Evolutionary conservation across 2,888 invertebrate genomes (phyloP), one percentile per base, ranked within the genome.

Genomic region (Pyrochroa serraticornis): DNA sequence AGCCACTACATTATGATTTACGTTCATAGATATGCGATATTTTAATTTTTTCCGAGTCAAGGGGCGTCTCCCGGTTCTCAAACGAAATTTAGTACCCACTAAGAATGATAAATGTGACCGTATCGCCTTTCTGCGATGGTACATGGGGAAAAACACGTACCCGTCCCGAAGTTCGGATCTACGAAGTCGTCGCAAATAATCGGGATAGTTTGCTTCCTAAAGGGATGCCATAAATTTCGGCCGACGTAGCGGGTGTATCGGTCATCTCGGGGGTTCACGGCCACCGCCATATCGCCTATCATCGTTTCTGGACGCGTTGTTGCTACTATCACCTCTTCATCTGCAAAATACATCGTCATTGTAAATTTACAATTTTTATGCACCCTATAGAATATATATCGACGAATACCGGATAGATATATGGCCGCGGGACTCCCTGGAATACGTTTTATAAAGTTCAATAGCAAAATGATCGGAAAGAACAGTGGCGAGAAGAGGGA

Each of bases 251-350:
- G 59, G 8, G 58, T 43, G 76, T 97, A 99, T 69, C 98, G 86
- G 2, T 80, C 77, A 73, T 99, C 97, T 1, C 91, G 83, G 0
- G 99, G 98, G 81, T 99, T 92, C 0, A 99, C 97, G n/a, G 98
- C 98, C 1, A 99, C 90, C 0, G 96, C 99, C 0, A 95, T 92
- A 78, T 99, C 99, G 1, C 98, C 93, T 7, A 99, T 81, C 94
- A 99, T 97, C 0, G 99, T 99, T 82, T 99, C 99, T 22, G 97
- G 89, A 71, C 99, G 90, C 0, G 99, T 99, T 1, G 99, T 99
- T 0, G 98, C 96, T 22, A 99, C 97, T 50, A 94, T 83, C 36
- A 97, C 83, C 80, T 93, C 94, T 44, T 94, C 94, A 30, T 84
- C 84, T 76, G 32, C 9, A 64, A 66, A 39, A 52, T 58, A 58